phyloP scores from a whole-genome alignment of 2,888 invertebrate species.

The Cinara cedri region DNA sequence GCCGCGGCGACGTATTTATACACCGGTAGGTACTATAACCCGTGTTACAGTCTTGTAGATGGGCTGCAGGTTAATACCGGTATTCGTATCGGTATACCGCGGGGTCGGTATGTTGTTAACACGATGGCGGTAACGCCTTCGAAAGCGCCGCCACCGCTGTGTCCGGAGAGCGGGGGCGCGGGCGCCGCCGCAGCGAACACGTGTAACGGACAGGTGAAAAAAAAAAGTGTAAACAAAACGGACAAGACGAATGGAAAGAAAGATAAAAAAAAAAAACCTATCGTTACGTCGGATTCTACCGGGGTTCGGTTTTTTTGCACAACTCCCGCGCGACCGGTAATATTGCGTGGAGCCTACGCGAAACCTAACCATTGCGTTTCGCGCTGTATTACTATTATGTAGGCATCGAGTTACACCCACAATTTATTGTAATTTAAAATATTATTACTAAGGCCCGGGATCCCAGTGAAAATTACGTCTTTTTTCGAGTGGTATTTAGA shows the following conservation, averaged over 20 bases:
- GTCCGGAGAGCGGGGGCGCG: too few relatives aligned
- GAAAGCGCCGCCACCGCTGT: not conserved
- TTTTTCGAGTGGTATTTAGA: too few relatives aligned
- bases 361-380: too few relatives aligned
- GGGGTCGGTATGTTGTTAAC: constrained; percentile 18
- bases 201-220: not conserved
- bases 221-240: not conserved
- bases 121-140: constrained; percentile 28
- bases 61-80: not conserved
- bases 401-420: too few relatives aligned
- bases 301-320: constrained; percentile 1
- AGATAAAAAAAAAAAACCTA: not conserved
- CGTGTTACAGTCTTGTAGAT: too few relatives aligned
- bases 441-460: too few relatives aligned
- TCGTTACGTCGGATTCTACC: constrained; percentile 15
- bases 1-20: too few relatives aligned
- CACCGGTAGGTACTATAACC: too few relatives aligned
- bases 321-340: not conserved
- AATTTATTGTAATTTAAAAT: too few relatives aligned
- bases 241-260: not conserved
- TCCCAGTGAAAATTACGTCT: not conserved
- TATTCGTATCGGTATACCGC: not conserved
- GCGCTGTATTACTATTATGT: too few relatives aligned
- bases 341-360: constrained; percentile 20
- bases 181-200: constrained; percentile 16